Evolutionary conservation across 30 jellyfish, hydroid and myxozoan species (phyloP), one percentile per base, ranked within the genome.

Genomic region (Turritopsis rubra): DNA sequence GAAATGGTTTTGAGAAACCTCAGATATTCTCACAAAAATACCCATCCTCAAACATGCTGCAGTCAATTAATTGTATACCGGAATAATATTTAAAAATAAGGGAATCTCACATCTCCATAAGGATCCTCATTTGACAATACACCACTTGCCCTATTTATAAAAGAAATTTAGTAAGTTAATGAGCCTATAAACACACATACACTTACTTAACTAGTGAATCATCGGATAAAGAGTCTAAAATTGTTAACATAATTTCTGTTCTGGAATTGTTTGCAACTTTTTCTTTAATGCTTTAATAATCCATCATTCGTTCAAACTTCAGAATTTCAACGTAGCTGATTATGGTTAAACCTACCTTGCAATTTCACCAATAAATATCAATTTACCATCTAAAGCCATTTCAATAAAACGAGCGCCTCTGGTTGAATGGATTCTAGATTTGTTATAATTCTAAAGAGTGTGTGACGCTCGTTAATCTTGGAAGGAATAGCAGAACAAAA

Each of bases 341-440:
- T 41, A 5, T 13, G 60, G 13, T 3, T 3, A 41, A 5, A 41
- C 60, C 8, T 66, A 86, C 97, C 97, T 91, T 23, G 99, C 99
- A 66, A 93, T 93, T 73, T 93, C 99, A 30, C 99, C 99, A 28
- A 80, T 93, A 87, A 93, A 93, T 26, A 93, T 86, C 26, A 83
- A 21, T 28, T 72, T 72, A 52, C 81, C 87, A 80, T 93, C 99
- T 85, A 93, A 70, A 0, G 96, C 81, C 52, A 93, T 83, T 28
- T 93, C 99, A 26, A 88, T 94, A 78, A 72, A 84, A 73, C 85
- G 84, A 0, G 94, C 96, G 27, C 99, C 99, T 31, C 99, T 75
- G 5, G 95, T 80, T 75, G 99, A 93, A 75, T 93, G 99, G 83
- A 93, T 93, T 52, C 99, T 72, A 1, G 99, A 93, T 79, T 93